Evolutionary conservation across 1,140 invertebrate species (phyloP).

Genomic region (Tetragnatha versicolor): DNA sequence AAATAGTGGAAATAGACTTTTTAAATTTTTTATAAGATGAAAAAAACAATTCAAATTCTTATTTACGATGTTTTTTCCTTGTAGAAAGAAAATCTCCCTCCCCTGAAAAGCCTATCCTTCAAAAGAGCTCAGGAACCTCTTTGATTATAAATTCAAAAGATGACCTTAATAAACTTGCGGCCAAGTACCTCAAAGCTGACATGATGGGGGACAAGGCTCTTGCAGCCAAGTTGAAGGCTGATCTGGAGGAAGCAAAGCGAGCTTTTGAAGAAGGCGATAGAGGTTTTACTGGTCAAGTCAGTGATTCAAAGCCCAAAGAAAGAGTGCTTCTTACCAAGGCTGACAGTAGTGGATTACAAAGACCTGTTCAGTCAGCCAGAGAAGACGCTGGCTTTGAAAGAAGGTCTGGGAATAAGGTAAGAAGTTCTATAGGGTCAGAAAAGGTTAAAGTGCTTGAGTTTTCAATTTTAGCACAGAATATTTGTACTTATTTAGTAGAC

Average conservation of each 20-base stretch:
- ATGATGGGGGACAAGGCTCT: slow-evolving; percentile 79
- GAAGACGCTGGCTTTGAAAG: neutral
- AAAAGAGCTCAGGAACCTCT: neutral
- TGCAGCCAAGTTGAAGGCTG: slow-evolving; percentile 74
- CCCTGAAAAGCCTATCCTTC: neutral
- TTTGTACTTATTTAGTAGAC: too few species aligned
- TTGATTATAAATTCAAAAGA: slow-evolving; percentile 69
- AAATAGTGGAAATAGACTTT: too few species aligned
- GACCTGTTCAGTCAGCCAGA: slow-evolving; percentile 10
- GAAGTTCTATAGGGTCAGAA: too few species aligned
- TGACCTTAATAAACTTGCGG: slow-evolving; percentile 86
- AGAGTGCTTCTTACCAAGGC: slow-evolving; percentile 77
- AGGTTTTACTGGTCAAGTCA: neutral
- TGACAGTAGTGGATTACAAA: slow-evolving; percentile 70
- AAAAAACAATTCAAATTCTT: neutral
- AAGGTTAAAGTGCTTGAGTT: too few species aligned
- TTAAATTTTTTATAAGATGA: too few species aligned
- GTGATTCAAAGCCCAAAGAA: slow-evolving; percentile 60
- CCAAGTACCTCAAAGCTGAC: slow-evolving; percentile 90
- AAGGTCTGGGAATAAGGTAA: neutral
- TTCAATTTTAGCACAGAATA: too few species aligned
- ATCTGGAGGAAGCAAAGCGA: slow-evolving; percentile 75
- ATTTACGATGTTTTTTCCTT: neutral
- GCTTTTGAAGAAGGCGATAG: slow-evolving; percentile 33
- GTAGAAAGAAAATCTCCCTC: neutral